These are phyloP conservation scores for Clepsis dumicolana DNA, from an alignment of 2,888 invertebrate genomes.

Conservation along the genomic window DNA sequence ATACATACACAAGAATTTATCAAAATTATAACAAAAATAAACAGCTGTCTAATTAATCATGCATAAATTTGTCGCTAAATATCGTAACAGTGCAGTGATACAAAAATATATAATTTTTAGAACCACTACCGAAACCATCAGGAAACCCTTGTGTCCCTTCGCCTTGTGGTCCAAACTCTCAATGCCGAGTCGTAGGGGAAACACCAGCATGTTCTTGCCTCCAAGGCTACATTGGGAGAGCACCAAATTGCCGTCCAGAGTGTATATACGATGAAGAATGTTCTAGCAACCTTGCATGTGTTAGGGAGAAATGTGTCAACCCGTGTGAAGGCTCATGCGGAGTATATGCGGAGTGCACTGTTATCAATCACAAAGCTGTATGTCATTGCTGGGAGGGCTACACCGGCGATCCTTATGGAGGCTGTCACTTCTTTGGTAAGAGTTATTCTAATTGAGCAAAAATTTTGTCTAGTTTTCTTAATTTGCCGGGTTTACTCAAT, in stretches of 20 bases:
- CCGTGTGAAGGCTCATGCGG: conserved; percentile 96
- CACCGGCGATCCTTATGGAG: conserved; percentile 94
- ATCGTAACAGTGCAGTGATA: conserved; percentile 1
- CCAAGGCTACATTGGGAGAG: conserved; percentile 91
- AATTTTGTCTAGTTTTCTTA: neutral
- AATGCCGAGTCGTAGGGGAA: conserved; percentile 91
- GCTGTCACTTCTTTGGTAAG: conserved; percentile 86
- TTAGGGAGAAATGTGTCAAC: conserved; percentile 92
- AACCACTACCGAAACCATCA: conserved; percentile 82
- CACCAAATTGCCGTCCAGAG: conserved; percentile 95
- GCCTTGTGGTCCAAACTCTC: conserved; percentile 94
- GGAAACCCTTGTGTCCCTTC: conserved; percentile 93
- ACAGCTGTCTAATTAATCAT: neutral
- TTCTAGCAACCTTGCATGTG: conserved; percentile 93
- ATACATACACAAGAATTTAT: neutral
- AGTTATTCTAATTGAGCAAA: conserved; percentile 30
- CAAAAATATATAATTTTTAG: conserved; percentile 69
- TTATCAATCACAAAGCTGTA: conserved; percentile 93
- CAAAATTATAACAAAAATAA: conserved; percentile 13
- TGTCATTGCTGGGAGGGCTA: conserved; percentile 93
- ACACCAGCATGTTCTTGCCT: conserved; percentile 93
- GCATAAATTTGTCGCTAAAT: neutral
- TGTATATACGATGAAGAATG: conserved; percentile 95
- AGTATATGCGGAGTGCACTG: conserved; percentile 90
- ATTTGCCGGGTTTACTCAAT: conserved; percentile 9